A percentile compares a stretch with the other conserved stretches of the same genome.
phyloP scores from a whole-genome alignment of 2,113 vertebrate genomes.

The Brachirus orientalis region DNA sequence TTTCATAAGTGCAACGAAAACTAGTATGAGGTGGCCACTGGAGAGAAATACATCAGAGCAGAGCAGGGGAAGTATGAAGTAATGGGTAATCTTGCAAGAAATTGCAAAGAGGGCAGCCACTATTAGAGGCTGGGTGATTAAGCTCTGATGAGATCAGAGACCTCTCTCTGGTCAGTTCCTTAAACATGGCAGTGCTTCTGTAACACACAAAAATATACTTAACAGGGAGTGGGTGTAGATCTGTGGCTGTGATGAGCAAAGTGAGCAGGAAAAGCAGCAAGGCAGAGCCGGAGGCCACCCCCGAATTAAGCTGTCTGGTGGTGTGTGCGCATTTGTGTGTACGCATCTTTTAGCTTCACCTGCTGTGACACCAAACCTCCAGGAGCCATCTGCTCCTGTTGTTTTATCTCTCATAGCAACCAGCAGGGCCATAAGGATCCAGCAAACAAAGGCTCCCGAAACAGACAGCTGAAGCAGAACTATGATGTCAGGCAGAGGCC shows the following conservation, averaged over 20 bases:
- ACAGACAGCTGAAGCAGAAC: constrained; percentile 40
- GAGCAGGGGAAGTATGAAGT: constrained; percentile 36
- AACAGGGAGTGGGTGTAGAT: constrained; percentile 16
- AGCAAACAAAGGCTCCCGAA: constrained; percentile 61
- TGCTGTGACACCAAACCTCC: constrained; percentile 75
- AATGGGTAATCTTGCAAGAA: constrained; percentile 63
- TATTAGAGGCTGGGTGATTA: constrained; percentile 48
- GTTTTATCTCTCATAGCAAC: constrained; percentile 68
- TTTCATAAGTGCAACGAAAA: constrained; percentile 18
- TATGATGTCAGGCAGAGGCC: constrained; percentile 45
- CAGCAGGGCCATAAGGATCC: constrained; percentile 65
- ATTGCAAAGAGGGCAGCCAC: constrained; percentile 40
- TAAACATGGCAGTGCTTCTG: constrained; percentile 8
- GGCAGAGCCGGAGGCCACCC: constrained; percentile 40
- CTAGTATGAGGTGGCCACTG: constrained; percentile 15
- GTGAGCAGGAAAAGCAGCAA: constrained; percentile 10
- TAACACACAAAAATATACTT: constrained; percentile 42
- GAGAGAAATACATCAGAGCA: constrained; percentile 37
- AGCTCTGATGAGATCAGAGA: constrained; percentile 70
- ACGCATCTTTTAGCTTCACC: constrained; percentile 70
- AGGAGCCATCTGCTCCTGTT: constrained; percentile 78
- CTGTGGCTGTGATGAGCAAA: constrained; percentile 13
- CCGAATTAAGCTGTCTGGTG: constrained; percentile 43
- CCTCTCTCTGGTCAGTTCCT: constrained; percentile 29
- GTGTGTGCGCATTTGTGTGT: constrained; percentile 11